Conservation (phyloP, 2,113 vertebrate species). For the Elanoides forficatus region DNA sequence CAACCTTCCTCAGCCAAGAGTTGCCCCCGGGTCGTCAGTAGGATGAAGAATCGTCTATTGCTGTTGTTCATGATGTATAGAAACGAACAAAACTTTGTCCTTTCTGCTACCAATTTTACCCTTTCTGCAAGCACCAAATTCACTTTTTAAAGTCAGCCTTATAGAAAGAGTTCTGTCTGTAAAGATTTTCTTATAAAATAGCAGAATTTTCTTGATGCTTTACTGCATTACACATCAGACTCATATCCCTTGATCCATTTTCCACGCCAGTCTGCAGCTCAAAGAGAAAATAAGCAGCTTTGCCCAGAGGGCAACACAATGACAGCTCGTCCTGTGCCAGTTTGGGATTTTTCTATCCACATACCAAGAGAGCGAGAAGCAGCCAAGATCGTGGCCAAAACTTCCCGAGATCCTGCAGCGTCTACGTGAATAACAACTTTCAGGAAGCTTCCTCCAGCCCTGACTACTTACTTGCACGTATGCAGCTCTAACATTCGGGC, state of each 20-base stretch:
- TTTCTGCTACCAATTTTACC: background rate
- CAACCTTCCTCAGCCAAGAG: background rate
- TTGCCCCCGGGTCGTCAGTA: accelerated
- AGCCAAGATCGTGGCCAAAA: background rate
- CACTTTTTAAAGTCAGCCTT: background rate
- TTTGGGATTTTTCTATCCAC: background rate
- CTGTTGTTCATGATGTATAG: background rate
- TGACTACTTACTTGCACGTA: accelerated
- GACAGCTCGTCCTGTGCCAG: background rate
- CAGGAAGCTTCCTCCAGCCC: background rate
- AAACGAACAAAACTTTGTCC: background rate
- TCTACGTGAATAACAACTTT: background rate
- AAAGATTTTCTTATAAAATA: background rate
- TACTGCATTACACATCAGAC: background rate
- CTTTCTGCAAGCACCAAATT: background rate
- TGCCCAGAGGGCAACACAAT: background rate
- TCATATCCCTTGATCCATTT: background rate
- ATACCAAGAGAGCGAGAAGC: background rate
- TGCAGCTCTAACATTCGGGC: background rate
- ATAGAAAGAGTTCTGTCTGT: background rate
- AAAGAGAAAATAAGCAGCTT: conserved; percentile 12
- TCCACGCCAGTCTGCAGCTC: background rate
- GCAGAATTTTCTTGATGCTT: background rate
- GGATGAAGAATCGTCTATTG: background rate
- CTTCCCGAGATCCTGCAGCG: background rate